A percentile compares a stretch with the other conserved stretches of the same genome.
These are phyloP conservation scores for Cetoscarus ocellatus DNA, from an alignment of 2,797 vertebrate species.

Conservation along the genomic window DNA sequence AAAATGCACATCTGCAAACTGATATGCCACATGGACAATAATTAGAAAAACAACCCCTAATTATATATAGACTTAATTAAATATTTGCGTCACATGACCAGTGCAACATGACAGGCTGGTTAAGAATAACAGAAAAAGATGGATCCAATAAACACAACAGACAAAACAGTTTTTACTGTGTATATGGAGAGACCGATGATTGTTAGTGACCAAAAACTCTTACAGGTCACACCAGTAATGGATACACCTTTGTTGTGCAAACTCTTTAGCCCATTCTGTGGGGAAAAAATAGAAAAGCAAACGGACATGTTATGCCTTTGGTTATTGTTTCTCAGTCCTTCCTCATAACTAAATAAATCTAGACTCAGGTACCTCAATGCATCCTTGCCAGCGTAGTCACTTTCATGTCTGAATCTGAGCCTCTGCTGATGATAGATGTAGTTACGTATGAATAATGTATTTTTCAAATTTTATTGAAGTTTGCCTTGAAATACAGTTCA, in stretches of 20 bases:
- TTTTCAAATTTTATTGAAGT: not conserved
- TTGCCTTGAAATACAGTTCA: not conserved
- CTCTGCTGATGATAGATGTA: not conserved
- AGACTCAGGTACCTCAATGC: not conserved
- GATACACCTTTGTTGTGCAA: not conserved
- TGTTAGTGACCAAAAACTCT: not conserved
- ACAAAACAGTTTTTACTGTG: not conserved
- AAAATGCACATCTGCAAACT: too few species aligned
- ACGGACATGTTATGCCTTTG: not conserved
- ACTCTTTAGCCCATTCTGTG: conserved; percentile 11
- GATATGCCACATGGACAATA: too few species aligned
- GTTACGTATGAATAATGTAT: not conserved
- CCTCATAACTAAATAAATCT: too few species aligned
- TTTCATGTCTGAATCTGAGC: not conserved
- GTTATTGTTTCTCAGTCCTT: too few species aligned
- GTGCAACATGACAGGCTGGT: too few species aligned
- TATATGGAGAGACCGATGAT: not conserved
- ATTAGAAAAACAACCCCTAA: too few species aligned
- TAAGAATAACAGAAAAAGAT: not conserved
- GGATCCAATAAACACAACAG: not conserved
- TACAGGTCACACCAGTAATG: conserved; percentile 10
- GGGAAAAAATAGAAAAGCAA: not conserved
- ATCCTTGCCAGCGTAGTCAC: not conserved
- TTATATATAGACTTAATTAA: too few species aligned
- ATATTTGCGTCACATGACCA: too few species aligned